Conservation (phyloP, 2,888 invertebrate species). For the Rhopalosiphum nymphaeae region DNA sequence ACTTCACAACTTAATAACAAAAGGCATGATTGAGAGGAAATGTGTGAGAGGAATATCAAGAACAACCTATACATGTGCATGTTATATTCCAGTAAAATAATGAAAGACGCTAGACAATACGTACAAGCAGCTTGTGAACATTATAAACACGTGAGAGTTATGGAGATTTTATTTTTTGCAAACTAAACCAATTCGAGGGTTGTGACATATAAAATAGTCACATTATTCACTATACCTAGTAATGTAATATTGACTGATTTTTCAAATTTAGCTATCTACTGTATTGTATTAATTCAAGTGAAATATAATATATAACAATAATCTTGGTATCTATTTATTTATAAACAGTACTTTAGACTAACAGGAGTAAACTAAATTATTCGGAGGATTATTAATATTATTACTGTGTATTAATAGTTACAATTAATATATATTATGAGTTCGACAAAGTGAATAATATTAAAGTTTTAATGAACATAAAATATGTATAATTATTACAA, state of each 20-base stretch:
- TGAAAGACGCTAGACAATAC: neutral
- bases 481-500: conserved; percentile 9
- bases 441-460: neutral
- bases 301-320: neutral
- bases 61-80: neutral
- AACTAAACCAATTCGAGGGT: neutral
- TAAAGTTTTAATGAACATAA: conserved; percentile 7
- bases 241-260: neutral
- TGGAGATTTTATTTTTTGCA: neutral
- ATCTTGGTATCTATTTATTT: neutral
- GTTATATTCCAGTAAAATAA: neutral
- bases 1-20: conserved; percentile 11
- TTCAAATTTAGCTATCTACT: neutral
- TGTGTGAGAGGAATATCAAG: conserved; percentile 11
- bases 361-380: neutral
- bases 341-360: neutral
- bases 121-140: neutral
- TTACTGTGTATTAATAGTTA: neutral
- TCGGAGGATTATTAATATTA: neutral
- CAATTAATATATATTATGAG: neutral
- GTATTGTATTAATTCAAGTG: neutral
- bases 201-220: neutral
- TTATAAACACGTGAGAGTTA: neutral
- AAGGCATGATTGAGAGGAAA: conserved; percentile 5
- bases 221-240: neutral